Evolutionary conservation across 2,888 invertebrate genomes (phyloP).

Genomic region (Habroteleia sp.): DNA sequence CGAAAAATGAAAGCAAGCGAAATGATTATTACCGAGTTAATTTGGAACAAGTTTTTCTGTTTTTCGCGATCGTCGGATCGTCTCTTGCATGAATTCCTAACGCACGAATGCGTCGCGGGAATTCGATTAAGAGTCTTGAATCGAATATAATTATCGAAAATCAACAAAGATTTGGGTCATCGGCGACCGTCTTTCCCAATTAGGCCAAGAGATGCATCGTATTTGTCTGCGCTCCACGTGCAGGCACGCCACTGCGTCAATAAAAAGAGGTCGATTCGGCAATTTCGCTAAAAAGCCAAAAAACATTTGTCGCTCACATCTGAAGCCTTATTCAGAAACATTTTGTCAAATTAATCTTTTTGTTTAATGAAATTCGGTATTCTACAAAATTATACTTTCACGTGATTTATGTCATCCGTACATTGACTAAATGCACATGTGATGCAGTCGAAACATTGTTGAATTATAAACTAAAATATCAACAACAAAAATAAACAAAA

Average conservation of each 20-base stretch:
- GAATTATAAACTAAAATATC: no score
- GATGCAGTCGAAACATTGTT: no score
- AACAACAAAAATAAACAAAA: no score
- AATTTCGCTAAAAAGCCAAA: conserved; percentile 30
- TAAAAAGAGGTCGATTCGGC: conserved; percentile 72
- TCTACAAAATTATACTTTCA: no score
- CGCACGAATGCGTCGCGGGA: conserved; percentile 31
- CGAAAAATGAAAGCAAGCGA: conserved; percentile 13
- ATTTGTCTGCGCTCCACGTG: conserved; percentile 75
- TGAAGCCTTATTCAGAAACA: not conserved
- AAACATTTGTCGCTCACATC: conserved; percentile 13
- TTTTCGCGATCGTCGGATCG: not conserved
- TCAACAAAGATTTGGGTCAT: conserved; percentile 69
- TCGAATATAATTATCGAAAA: conserved; percentile 72
- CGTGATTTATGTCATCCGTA: no score
- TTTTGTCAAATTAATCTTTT: conserved; percentile 34
- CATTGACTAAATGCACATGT: no score
- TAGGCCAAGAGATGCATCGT: conserved; percentile 66
- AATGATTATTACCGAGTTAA: conserved; percentile 10
- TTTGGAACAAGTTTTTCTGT: not conserved
- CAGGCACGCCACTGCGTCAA: conserved; percentile 67
- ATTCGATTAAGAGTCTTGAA: conserved; percentile 62
- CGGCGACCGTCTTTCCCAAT: conserved; percentile 67
- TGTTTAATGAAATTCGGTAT: no score
- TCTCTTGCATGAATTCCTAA: conserved; percentile 54